Evolutionary conservation across 1,140 invertebrate species (phyloP).

Genomic region (Pogonomyrmex barbatus): DNA sequence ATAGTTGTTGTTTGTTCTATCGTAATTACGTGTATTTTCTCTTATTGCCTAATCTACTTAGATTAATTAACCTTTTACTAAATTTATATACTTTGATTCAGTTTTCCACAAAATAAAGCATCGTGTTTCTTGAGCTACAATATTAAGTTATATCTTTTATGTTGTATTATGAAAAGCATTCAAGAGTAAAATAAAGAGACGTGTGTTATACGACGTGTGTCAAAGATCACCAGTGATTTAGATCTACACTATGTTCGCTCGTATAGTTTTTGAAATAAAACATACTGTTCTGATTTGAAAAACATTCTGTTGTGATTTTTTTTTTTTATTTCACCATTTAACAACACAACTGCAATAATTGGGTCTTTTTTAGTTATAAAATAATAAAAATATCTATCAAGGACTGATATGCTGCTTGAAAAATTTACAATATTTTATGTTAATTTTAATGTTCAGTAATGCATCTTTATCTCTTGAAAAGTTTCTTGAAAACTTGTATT

Average conservation of each 20-base stretch:
- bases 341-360: too few species aligned
- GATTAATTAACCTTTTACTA: neutral
- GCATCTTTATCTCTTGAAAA: neutral
- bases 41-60: neutral
- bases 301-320: too few species aligned
- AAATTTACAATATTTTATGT: too few species aligned
- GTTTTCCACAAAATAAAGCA: neutral
- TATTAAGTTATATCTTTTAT: slow-evolving; percentile 20
- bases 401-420: too few species aligned
- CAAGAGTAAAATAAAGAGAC: slow-evolving; percentile 13
- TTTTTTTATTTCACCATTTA: too few species aligned
- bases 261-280: too few species aligned
- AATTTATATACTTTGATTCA: slow-evolving; percentile 10
- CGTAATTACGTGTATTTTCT: neutral
- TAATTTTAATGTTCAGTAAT: too few species aligned
- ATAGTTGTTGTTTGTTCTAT: neutral
- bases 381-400: too few species aligned
- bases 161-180: neutral
- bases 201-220: neutral
- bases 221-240: neutral
- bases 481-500: neutral
- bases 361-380: too few species aligned
- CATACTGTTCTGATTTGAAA: too few species aligned
- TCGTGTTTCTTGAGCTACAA: neutral
- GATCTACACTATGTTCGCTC: too few species aligned